Evolutionary conservation across 2,888 invertebrate genomes (phyloP).

Genomic region (Pachycephus smyrnensis): DNA sequence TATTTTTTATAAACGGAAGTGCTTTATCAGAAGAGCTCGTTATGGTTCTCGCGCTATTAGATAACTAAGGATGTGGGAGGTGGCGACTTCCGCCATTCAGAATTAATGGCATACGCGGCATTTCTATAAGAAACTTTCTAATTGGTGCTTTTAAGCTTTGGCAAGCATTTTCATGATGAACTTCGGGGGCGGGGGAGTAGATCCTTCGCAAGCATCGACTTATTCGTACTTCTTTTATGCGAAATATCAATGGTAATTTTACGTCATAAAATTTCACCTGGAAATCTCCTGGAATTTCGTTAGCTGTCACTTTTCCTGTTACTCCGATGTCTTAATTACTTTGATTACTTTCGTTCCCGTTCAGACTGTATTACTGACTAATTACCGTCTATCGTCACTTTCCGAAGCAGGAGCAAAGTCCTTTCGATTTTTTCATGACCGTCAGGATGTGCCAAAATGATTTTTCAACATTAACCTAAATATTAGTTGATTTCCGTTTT

Average conservation of each 20-base stretch:
- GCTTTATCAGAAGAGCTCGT: no score
- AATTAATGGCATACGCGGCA: slow-evolving; percentile 32
- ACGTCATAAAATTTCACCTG: background rate
- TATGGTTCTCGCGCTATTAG: background rate
- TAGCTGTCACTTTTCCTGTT: background rate
- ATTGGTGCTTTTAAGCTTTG: slow-evolving; percentile 55
- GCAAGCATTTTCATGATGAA: slow-evolving; percentile 23
- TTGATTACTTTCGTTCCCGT: background rate
- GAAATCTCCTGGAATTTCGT: background rate
- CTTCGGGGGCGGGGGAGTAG: background rate
- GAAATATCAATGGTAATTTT: background rate
- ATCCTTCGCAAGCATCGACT: background rate
- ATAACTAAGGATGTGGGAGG: background rate
- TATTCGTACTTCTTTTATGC: background rate
- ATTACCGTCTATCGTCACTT: background rate
- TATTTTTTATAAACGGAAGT: no score
- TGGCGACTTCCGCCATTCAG: background rate
- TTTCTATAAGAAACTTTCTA: slow-evolving; percentile 48
- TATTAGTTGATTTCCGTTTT: background rate
- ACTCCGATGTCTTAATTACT: background rate
- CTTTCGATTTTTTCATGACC: background rate
- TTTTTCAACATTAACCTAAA: background rate
- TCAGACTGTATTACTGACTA: background rate
- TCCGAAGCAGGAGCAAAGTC: background rate
- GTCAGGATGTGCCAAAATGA: background rate